phyloP scores from a whole-genome alignment of 2,797 vertebrate genomes.

The Acipenser oxyrinchus region DNA sequence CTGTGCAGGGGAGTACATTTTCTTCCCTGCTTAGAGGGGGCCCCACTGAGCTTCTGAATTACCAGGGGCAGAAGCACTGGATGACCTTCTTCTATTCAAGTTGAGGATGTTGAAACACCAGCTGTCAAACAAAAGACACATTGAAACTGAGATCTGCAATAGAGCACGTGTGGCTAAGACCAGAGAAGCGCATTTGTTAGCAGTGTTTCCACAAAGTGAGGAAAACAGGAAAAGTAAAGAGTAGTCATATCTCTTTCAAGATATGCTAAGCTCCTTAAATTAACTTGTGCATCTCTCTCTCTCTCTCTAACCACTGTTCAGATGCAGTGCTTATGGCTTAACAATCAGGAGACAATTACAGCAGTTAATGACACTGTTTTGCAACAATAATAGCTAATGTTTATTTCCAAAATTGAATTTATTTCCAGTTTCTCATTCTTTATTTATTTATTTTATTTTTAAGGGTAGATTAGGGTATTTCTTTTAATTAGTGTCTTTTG shows the following conservation, averaged over 20 bases:
- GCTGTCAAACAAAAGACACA: constrained; percentile 90
- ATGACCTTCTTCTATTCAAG: constrained; percentile 82
- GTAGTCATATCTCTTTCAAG: constrained; percentile 11
- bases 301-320: too few species aligned
- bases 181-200: constrained; percentile 61
- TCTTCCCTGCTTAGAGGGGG: constrained; percentile 50
- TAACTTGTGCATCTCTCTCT: too few species aligned
- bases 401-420: too few species aligned
- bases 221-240: constrained; percentile 22
- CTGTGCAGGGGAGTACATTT: constrained; percentile 47
- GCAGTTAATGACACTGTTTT: too few species aligned
- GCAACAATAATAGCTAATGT: too few species aligned
- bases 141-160: constrained; percentile 75
- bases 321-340: too few species aligned
- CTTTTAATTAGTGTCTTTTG: too few species aligned
- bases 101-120: constrained; percentile 87
- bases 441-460: too few species aligned
- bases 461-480: too few species aligned
- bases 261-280: too few species aligned
- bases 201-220: constrained; percentile 30
- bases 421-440: too few species aligned
- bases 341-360: too few species aligned
- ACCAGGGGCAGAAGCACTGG: constrained; percentile 62
- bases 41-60: constrained; percentile 65
- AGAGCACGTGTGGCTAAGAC: constrained; percentile 76